Conservation (phyloP, 2,888 invertebrate species). For the Drosophila gaucha region DNA sequence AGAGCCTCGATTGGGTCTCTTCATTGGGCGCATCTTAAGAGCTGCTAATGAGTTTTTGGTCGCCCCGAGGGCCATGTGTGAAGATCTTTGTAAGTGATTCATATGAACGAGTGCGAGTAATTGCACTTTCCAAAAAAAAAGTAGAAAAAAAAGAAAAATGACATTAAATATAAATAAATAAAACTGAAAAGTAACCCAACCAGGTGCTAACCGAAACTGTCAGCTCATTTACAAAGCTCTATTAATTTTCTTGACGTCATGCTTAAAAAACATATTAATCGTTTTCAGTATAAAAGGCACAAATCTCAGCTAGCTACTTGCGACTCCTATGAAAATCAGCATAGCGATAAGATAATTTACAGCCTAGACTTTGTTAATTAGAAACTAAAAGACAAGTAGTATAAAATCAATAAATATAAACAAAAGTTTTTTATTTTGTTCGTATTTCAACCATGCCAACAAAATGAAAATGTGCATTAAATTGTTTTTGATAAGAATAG, state of each 20-base stretch:
- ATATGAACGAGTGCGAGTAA: constrained; percentile 44
- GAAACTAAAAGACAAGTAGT: constrained; percentile 7
- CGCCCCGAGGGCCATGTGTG: constrained; percentile 42
- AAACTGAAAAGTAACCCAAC: constrained; percentile 8
- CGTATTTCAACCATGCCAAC: constrained; percentile 28
- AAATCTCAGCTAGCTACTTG: constrained; percentile 14
- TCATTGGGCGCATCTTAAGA: constrained; percentile 42
- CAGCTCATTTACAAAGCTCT: constrained; percentile 11
- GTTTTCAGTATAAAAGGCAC: constrained; percentile 5
- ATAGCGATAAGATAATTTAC: constrained; percentile 35
- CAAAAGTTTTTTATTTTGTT: not conserved
- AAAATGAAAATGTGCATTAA: constrained; percentile 60
- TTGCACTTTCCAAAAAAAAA: constrained; percentile 46
- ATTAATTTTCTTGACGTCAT: constrained; percentile 48
- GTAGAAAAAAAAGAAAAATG: not conserved
- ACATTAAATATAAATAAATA: constrained; percentile 7
- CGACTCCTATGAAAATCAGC: constrained; percentile 10
- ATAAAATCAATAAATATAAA: constrained; percentile 33
- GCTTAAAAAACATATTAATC: constrained; percentile 13
- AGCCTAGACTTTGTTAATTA: constrained; percentile 25
- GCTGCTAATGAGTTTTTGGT: constrained; percentile 63
- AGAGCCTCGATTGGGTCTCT: constrained; percentile 29
- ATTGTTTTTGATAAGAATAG: constrained; percentile 45
- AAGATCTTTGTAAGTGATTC: constrained; percentile 64
- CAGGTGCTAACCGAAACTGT: constrained; percentile 26